Evolutionary conservation across 2,888 invertebrate genomes (phyloP).

Genomic region (Acrobasis repandana): DNA sequence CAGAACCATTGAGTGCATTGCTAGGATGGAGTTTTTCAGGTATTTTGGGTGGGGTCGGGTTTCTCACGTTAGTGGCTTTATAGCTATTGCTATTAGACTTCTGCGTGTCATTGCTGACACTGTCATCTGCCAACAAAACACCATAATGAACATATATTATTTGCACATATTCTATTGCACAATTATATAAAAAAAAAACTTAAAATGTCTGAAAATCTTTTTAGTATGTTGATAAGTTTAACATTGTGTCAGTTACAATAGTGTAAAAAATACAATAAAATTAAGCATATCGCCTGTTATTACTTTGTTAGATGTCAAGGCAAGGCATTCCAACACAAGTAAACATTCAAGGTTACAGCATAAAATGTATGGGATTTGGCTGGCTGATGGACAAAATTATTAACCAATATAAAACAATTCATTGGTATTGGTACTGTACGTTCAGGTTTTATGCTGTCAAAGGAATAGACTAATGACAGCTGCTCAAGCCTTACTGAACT

Average conservation of each 20-base stretch:
- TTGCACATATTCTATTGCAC: not conserved
- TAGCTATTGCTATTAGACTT: conserved; percentile 63
- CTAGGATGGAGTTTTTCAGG: conserved; percentile 63
- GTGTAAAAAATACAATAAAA: not conserved
- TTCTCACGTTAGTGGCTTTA: conserved; percentile 60
- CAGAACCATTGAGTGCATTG: conserved; percentile 69
- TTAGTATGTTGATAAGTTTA: not conserved
- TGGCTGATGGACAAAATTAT: conserved; percentile 7
- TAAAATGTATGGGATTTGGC: conserved; percentile 14
- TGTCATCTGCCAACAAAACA: conserved; percentile 77
- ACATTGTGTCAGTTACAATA: not conserved
- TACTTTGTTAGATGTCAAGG: not conserved
- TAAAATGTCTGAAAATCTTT: not conserved
- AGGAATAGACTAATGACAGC: not conserved
- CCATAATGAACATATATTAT: conserved; percentile 34
- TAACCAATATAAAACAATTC: conserved; percentile 7
- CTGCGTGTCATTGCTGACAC: conserved; percentile 73
- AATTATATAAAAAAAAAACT: not conserved
- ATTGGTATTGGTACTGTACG: not conserved
- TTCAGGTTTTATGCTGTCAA: not conserved
- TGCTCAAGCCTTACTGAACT: not conserved
- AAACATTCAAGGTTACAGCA: conserved; percentile 3
- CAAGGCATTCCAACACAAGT: conserved; percentile 10
- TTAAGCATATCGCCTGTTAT: not conserved
- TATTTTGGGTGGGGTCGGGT: conserved; percentile 61